Evolutionary conservation across 2,888 invertebrate species (phyloP).

Genomic region (Hemistola chrysoprasaria): DNA sequence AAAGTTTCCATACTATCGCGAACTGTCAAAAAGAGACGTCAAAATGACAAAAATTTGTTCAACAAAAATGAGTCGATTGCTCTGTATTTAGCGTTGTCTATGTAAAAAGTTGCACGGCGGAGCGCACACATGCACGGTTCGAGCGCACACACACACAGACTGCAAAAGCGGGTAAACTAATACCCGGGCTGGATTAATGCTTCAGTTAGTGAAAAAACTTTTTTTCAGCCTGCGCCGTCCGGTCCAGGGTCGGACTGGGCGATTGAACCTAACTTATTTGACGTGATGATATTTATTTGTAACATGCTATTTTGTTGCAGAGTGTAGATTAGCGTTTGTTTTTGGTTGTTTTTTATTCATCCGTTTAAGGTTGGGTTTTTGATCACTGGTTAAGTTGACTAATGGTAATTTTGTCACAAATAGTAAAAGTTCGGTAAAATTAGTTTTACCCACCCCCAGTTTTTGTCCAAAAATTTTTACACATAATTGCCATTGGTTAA

Average conservation of each 20-base stretch:
- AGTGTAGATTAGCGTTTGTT: too few relatives aligned
- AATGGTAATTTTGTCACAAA: too few relatives aligned
- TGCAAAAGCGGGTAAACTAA: constrained; percentile 80
- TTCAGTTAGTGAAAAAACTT: constrained; percentile 83
- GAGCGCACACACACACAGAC: constrained; percentile 58
- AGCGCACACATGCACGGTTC: constrained; percentile 59
- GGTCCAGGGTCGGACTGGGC: constrained; percentile 64
- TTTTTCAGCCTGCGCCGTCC: constrained; percentile 81
- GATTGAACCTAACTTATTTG: constrained; percentile 33
- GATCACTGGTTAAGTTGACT: too few relatives aligned
- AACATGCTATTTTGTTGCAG: not conserved
- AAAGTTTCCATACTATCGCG: too few relatives aligned
- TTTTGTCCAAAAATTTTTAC: too few relatives aligned
- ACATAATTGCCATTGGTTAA: too few relatives aligned
- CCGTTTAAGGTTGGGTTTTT: too few relatives aligned
- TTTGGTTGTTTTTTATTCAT: too few relatives aligned
- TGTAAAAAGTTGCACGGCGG: constrained; percentile 73
- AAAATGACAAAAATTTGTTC: constrained; percentile 2
- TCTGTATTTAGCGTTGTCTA: constrained; percentile 61
- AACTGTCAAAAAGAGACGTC: not conserved
- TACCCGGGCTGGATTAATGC: constrained; percentile 81
- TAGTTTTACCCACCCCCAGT: too few relatives aligned
- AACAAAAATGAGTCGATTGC: constrained; percentile 29
- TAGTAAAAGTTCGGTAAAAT: too few relatives aligned
- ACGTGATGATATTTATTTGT: constrained; percentile 13